Base-by-base conservation (phyloP, 2,888 invertebrate genomes). In the Yponomeuta evonymella region DNA sequence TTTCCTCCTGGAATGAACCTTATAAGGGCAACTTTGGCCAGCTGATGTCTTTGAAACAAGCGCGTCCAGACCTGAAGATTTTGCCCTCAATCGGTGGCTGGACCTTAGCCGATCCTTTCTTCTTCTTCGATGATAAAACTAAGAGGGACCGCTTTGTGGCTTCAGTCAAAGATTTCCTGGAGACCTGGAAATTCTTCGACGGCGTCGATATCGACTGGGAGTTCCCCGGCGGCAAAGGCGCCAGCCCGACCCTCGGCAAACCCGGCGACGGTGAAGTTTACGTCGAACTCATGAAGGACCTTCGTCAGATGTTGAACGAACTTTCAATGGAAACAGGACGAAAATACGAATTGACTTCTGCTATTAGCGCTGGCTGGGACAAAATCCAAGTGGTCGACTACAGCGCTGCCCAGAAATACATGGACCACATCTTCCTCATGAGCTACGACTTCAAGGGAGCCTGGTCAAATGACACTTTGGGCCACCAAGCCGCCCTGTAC, bases 201-300 rank as follows among this genome's bases (percentile, higher is more conserved):
- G 92, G 92, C 36, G 90, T 92, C 3, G 92, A 92, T 66, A 92
- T 92, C 71, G 92, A 92, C 74, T 92, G 92, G 92, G 92, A 92
- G 74, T 92, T 92, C 86, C 92, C 92, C 77, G 92, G 92, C 67
- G 92, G 92, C 72, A 91, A 92, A 72, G 92, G 92, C 23, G 92
- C 92, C 6, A 92, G 91, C 75, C 91, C 91, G 51, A 79, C 87
- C 69, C 83, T 92, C 11, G 92, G 92, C 12, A 81, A 87, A 12
- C 90, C 91, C 51, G 83, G 89, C 66, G 92, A 92, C 62, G 92
- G 92, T 29, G 83, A 86, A 15, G 75, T 85, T 2, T 92, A 92
- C 76, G 87, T 92, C 0, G 74, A 76, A 5, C 78, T 92, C 8
- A 92, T 92, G 92, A 88, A 84, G 70, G 92, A 92, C 75, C 79